Evolutionary conservation across 1,140 invertebrate species (phyloP).

Genomic region (Aphaenogaster ashmeadi): DNA sequence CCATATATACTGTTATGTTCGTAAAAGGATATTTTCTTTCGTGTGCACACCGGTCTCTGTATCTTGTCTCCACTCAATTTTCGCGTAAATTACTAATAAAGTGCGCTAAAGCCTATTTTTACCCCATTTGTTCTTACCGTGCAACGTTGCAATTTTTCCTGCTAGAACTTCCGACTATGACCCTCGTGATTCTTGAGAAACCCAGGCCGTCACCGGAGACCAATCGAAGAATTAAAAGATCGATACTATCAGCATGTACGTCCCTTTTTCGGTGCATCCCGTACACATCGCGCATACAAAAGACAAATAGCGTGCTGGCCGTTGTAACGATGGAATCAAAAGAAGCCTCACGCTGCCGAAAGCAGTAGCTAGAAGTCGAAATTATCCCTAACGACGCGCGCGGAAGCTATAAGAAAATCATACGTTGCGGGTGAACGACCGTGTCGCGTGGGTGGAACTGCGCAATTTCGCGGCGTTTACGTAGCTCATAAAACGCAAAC

Average conservation of each 20-base stretch:
- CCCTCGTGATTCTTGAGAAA: neutral
- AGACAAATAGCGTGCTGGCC: slow-evolving; percentile 51
- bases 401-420: slow-evolving; percentile 72
- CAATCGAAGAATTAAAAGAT: slow-evolving; percentile 37
- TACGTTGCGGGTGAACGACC: slow-evolving; percentile 73
- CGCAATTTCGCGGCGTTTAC: slow-evolving; percentile 70
- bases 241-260: slow-evolving; percentile 5
- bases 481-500: slow-evolving; percentile 60
- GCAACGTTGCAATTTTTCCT: slow-evolving; percentile 27
- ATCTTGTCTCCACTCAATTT: slow-evolving; percentile 13
- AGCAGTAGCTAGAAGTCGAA: slow-evolving; percentile 50
- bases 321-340: slow-evolving; percentile 9
- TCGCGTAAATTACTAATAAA: slow-evolving; percentile 12
- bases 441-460: slow-evolving; percentile 72
- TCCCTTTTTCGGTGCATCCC: neutral
- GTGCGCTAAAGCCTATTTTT: neutral
- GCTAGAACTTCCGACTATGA: neutral
- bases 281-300: slow-evolving; percentile 7
- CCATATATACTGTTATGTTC: no score
- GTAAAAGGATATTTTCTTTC: neutral
- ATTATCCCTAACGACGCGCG: slow-evolving; percentile 66
- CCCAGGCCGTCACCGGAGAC: neutral
- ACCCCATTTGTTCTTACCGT: slow-evolving; percentile 3
- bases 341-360: slow-evolving; percentile 38
- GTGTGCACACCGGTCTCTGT: neutral